Evolutionary conservation across 2,888 invertebrate genomes (phyloP), one percentile per base, ranked within the genome.

Genomic region (Meganola albula): DNA sequence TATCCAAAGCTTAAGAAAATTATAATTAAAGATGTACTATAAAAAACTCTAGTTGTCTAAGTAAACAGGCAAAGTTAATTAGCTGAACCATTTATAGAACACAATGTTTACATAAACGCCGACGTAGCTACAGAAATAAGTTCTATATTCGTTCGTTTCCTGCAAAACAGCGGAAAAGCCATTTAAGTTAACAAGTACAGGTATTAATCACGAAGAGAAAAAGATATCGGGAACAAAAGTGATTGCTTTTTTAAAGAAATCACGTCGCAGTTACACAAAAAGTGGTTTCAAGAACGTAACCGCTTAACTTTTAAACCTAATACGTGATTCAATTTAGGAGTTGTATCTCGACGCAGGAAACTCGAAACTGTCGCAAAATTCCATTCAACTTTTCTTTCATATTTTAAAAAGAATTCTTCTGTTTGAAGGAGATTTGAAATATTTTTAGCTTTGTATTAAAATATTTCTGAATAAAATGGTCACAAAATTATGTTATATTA

Each of bases 271-370:
- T 68, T 69, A 74, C 65, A 72, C 74, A 79, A 82, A 79, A 80
- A 80, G 72, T 67, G 74, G 75, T 72, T 74, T 65, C 64, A 58
- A 74, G 68, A 74, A 74, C 70, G 77, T 74, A 75, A 80, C 75
- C 76, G 76, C 78, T 82, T 82, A 82, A 84, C 79, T 83, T 84
- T 82, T 82, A 80, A 83, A 80, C 76, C 74, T 73, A 74, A 76
- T 82, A 83, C 84, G 83, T 83, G 84, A 83, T 83, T 82, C 83
- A 83, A 84, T 84, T 83, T 77, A 62, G 67, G 74, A 79, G 74
- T 78, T 79, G 73, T 74, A 71, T 76, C 72, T 74, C 58, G 56
- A 47, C 58, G 62, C 64, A 39, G 42, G 52, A 56, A 66, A 61
- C 62, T 64, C 62, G 64, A 75, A 78, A 78, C 76, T 76, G 80